Percentiles rank a stretch among this genome's conserved stretches.
These are phyloP conservation scores for Leucoraja erinaceus DNA, from an alignment of 2,113 vertebrate genomes.

Conservation along the genomic window DNA sequence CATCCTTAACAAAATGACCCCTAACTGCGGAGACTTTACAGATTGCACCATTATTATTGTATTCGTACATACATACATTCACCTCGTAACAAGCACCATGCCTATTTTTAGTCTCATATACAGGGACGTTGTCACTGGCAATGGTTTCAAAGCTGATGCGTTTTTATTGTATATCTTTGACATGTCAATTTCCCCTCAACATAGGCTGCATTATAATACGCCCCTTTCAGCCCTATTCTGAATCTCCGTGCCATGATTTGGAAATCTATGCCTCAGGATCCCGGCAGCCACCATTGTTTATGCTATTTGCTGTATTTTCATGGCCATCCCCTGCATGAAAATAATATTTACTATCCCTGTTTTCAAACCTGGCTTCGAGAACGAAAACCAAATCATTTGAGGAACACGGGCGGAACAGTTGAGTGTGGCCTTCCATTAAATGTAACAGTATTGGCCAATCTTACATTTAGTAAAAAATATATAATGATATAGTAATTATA, in stretches of 20 bases:
- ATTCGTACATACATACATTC: neutral
- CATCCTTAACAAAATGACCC: conserved; percentile 35
- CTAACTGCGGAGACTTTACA: conserved; percentile 21
- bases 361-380: neutral
- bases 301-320: neutral
- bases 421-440: neutral
- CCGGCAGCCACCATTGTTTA: neutral
- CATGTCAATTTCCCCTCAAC: neutral
- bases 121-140: neutral
- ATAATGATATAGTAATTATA: neutral
- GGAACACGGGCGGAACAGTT: neutral
- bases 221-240: neutral
- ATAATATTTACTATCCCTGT: neutral
- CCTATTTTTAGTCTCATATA: neutral
- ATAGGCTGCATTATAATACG: conserved; percentile 8
- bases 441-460: neutral
- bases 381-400: neutral
- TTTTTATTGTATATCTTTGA: conserved; percentile 20
- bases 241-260: neutral
- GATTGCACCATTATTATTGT: conserved; percentile 22
- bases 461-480: neutral
- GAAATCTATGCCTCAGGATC: conserved; percentile 1
- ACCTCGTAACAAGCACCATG: neutral
- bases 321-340: neutral
- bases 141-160: conserved; percentile 17